Evolutionary conservation across 2,888 invertebrate genomes (phyloP).

Genomic region (Stenoptilia bipunctidactyla): DNA sequence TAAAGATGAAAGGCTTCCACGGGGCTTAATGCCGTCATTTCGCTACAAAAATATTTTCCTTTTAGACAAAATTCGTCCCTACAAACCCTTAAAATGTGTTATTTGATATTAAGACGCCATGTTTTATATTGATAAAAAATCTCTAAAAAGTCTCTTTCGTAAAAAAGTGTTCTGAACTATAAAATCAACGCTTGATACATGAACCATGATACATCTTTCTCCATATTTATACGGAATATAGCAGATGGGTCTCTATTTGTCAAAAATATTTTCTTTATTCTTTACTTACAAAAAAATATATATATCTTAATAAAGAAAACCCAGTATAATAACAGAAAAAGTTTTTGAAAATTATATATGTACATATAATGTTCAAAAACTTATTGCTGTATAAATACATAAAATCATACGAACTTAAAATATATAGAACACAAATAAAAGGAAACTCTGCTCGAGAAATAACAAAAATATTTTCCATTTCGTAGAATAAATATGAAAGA

Average conservation of each 20-base stretch:
- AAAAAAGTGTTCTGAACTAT: neutral
- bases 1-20: constrained; percentile 22
- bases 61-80: constrained; percentile 34
- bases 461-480: constrained; percentile 34
- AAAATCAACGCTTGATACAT: too few relatives aligned
- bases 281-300: too few relatives aligned
- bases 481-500: constrained; percentile 23
- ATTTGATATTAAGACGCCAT: constrained; percentile 26
- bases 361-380: neutral
- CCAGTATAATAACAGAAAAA: too few relatives aligned
- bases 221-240: too few relatives aligned
- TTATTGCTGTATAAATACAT: neutral
- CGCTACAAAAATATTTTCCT: constrained; percentile 28
- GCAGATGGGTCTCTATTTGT: too few relatives aligned
- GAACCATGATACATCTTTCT: too few relatives aligned
- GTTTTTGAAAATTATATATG: too few relatives aligned
- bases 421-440: neutral
- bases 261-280: too few relatives aligned
- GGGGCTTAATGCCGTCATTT: neutral
- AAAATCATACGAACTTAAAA: constrained; percentile 3
- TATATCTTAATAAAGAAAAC: too few relatives aligned
- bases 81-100: constrained; percentile 46
- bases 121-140: constrained; percentile 23
- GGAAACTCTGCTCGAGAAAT: constrained; percentile 20
- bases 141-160: constrained; percentile 10